Conservation (phyloP, 2,113 vertebrate genomes). For the Dipodomys spectabilis region DNA sequence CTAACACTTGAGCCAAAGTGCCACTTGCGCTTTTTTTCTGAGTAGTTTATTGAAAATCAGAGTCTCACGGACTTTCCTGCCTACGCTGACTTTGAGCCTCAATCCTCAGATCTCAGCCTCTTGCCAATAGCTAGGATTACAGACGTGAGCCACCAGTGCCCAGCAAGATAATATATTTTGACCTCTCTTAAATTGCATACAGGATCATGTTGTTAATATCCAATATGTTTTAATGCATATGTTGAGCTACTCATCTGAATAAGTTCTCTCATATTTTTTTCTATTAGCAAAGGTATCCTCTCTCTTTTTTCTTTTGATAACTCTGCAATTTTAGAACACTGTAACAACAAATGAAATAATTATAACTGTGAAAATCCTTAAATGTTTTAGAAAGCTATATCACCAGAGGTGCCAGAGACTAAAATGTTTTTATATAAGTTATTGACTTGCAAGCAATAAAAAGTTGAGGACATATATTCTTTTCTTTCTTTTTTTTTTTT, state of each 20-base stretch:
- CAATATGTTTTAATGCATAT: not conserved
- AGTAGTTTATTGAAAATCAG: too few relatives aligned
- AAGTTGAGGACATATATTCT: not conserved
- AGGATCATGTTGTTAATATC: not conserved
- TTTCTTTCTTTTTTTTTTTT: not conserved
- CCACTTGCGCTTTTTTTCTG: too few relatives aligned
- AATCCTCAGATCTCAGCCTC: too few relatives aligned
- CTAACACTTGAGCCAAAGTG: too few relatives aligned
- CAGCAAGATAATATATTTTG: not conserved
- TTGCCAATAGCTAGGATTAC: too few relatives aligned
- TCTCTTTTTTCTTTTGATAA: not conserved
- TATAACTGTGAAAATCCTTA: not conserved
- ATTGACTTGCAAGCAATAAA: not conserved
- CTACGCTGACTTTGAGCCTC: too few relatives aligned
- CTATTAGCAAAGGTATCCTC: not conserved
- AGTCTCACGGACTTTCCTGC: too few relatives aligned
- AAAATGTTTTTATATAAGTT: not conserved
- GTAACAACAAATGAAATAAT: not conserved
- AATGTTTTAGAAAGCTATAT: not conserved
- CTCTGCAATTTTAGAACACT: conserved; percentile 8
- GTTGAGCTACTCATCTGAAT: not conserved
- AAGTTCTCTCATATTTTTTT: not conserved
- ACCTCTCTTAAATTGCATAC: not conserved
- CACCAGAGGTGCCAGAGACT: not conserved
- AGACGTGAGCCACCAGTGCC: too few relatives aligned